A percentile compares a stretch with the other conserved stretches of the same genome.
Evolutionary conservation across 2,888 invertebrate genomes (phyloP).

Genomic region (Trissoscelio sp.): DNA sequence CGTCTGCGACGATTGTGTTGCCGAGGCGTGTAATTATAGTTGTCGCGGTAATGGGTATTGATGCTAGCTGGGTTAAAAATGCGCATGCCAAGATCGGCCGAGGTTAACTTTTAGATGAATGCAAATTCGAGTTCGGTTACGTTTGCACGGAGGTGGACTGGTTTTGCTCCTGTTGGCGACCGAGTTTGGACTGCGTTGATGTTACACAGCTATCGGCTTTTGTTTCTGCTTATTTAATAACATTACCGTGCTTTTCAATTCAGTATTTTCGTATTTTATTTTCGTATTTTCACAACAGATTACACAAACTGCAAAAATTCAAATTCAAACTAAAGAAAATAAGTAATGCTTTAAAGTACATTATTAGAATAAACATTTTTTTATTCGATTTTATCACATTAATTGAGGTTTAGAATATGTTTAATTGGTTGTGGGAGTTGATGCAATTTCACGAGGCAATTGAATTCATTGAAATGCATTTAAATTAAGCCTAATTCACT

Average conservation of each 20-base stretch:
- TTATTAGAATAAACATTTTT: no score
- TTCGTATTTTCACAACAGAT: background rate
- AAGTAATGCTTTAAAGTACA: no score
- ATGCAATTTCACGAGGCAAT: no score
- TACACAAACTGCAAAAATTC: no score
- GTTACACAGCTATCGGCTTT: background rate
- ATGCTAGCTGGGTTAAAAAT: constrained; percentile 20
- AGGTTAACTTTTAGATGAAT: constrained; percentile 38
- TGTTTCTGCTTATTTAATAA: background rate
- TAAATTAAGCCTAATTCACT: no score
- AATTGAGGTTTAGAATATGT: no score
- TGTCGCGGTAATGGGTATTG: constrained; percentile 32
- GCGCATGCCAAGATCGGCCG: constrained; percentile 7
- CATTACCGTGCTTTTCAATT: background rate
- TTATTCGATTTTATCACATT: no score
- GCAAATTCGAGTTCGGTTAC: constrained; percentile 26
- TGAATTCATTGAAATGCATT: no score
- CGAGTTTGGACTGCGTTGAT: background rate
- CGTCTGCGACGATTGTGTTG: no score
- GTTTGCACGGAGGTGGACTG: background rate
- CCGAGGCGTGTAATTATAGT: constrained; percentile 4
- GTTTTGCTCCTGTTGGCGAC: background rate
- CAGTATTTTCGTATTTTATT: background rate
- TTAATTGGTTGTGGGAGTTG: no score
- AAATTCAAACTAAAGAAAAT: no score